Evolutionary conservation across 2,797 vertebrate genomes (phyloP).

Genomic region (Gallirallus australis): DNA sequence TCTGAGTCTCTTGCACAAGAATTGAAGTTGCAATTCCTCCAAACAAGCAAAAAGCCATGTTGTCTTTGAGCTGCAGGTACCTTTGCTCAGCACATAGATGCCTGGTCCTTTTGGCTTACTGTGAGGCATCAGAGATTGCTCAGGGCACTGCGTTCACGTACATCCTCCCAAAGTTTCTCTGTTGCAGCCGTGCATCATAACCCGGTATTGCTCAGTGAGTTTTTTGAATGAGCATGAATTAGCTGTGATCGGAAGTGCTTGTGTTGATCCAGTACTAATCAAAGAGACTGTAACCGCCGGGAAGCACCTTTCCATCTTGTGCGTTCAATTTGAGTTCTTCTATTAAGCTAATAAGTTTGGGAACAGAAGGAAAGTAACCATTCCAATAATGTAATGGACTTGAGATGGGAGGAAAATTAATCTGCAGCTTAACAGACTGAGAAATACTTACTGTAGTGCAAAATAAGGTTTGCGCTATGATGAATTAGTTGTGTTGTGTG

Average conservation of each 20-base stretch:
- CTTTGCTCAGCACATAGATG: neutral
- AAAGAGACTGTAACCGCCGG: neutral
- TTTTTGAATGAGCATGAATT: neutral
- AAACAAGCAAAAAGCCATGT: accelerated
- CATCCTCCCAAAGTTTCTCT: accelerated
- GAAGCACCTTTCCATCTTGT: neutral
- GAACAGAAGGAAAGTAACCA: neutral
- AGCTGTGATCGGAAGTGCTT: neutral
- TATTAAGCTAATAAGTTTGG: neutral
- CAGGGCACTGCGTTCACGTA: neutral
- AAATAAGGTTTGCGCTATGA: neutral
- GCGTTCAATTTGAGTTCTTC: neutral
- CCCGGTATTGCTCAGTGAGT: neutral
- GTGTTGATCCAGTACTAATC: neutral
- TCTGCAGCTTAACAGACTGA: neutral
- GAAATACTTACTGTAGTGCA: neutral
- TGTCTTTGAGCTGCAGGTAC: neutral
- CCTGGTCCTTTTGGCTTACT: neutral
- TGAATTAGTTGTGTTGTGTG: neutral
- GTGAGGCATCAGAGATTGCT: neutral
- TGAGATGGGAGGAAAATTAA: neutral
- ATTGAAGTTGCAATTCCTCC: neutral
- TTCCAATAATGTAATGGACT: neutral
- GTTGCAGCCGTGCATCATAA: neutral
- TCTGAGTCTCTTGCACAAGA: neutral